Evolutionary conservation across 2,888 invertebrate species (phyloP).

Genomic region (Glaucopsyche alexis): DNA sequence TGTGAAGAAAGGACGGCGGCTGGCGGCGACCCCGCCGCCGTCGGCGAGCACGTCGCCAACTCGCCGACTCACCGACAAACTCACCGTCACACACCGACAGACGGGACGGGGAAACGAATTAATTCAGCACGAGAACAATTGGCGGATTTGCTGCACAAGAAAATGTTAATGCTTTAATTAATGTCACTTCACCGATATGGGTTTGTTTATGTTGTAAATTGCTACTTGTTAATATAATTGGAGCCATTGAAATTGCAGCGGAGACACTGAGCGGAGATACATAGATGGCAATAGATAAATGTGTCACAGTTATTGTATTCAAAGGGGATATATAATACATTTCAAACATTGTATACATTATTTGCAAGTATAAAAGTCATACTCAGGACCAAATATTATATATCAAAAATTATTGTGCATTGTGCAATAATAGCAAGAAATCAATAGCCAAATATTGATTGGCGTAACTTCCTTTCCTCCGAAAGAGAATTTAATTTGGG

Average conservation of each 20-base stretch:
- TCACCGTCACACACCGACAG: not conserved
- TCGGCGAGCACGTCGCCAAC: slow-evolving; percentile 34
- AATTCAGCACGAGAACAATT: slow-evolving; percentile 27
- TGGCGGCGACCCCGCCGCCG: slow-evolving; percentile 50
- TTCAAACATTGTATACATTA: not conserved
- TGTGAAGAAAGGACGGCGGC: slow-evolving; percentile 58
- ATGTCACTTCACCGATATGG: slow-evolving; percentile 23
- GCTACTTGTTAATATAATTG: not conserved
- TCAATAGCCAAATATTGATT: not conserved
- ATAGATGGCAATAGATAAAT: not conserved
- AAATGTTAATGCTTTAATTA: slow-evolving; percentile 22
- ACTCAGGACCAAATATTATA: not conserved
- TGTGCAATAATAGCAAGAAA: not conserved
- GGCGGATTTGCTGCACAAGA: slow-evolving; percentile 29
- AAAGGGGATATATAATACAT: not conserved
- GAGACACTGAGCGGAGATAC: not conserved
- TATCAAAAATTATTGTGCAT: not conserved
- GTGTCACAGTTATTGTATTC: not conserved
- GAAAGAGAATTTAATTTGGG: not conserved
- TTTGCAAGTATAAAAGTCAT: not conserved
- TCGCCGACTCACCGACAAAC: not conserved
- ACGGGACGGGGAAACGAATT: slow-evolving; percentile 26
- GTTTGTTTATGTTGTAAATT: slow-evolving; percentile 7
- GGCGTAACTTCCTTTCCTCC: not conserved
- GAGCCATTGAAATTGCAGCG: slow-evolving; percentile 9